Evolutionary conservation across 2,113 vertebrate species (phyloP).

Genomic region (Neomonachus schauinslandi): DNA sequence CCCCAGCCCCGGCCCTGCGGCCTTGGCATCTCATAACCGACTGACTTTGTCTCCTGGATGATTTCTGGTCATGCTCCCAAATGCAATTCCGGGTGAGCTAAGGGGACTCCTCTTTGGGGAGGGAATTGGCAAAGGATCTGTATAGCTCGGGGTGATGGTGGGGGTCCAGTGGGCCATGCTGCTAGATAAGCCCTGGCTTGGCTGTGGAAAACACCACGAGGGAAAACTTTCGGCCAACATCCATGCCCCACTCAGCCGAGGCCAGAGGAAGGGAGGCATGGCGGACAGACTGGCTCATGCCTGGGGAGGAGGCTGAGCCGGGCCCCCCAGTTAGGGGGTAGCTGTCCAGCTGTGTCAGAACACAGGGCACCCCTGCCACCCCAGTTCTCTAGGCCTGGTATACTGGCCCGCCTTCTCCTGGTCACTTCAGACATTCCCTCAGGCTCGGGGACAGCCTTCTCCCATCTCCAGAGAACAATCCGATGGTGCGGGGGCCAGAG

Average conservation of each 20-base stretch:
- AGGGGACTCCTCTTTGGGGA: not conserved
- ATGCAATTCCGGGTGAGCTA: not conserved
- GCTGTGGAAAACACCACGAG: not conserved
- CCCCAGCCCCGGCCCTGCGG: not conserved
- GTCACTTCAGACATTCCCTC: constrained; percentile 35
- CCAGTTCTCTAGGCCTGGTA: not conserved
- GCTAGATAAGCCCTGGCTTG: not conserved
- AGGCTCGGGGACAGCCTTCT: not conserved
- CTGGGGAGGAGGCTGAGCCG: not conserved
- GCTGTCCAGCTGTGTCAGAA: not conserved
- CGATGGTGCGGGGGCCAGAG: not conserved
- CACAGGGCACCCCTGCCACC: not conserved
- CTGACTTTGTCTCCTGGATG: not conserved
- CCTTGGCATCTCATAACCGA: not conserved
- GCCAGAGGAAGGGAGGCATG: not conserved
- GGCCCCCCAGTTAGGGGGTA: not conserved
- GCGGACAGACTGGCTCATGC: not conserved
- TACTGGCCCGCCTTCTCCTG: not conserved
- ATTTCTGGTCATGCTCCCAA: not conserved
- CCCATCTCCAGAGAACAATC: not conserved
- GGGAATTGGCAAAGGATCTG: not conserved
- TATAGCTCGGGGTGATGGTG: not conserved
- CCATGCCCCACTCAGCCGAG: not conserved
- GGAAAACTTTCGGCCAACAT: not conserved
- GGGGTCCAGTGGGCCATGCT: not conserved